Conservation (phyloP, 2,888 invertebrate species). For the Polydrusus tereticollis region DNA sequence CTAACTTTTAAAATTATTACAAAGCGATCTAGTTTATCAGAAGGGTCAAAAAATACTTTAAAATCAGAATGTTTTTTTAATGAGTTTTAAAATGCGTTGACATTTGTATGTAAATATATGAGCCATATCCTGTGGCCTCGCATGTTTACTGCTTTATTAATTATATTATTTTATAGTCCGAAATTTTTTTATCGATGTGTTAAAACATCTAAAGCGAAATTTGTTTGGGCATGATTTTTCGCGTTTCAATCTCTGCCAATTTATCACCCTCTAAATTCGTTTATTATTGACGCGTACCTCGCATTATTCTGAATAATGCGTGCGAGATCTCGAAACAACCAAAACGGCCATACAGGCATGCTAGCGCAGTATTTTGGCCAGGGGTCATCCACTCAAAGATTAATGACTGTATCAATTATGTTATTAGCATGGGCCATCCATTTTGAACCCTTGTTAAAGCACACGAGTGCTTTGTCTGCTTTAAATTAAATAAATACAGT, state of each 20-base stretch:
- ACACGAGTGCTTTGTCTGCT: background rate
- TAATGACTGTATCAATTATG: slow-evolving; percentile 26
- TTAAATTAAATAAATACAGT: slow-evolving; percentile 1
- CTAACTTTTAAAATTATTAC: no score
- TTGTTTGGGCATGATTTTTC: background rate
- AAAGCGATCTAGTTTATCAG: no score
- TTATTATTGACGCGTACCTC: slow-evolving; percentile 7
- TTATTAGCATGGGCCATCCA: slow-evolving; percentile 13
- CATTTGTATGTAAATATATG: no score
- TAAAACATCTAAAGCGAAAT: no score
- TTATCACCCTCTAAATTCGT: background rate
- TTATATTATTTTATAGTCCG: no score
- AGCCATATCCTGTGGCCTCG: no score
- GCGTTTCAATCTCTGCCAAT: background rate
- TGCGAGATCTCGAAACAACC: background rate
- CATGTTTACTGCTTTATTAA: no score
- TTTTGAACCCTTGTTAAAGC: slow-evolving; percentile 15
- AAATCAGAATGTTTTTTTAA: no score
- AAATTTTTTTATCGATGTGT: no score
- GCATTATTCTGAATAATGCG: slow-evolving; percentile 18
- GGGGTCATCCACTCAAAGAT: slow-evolving; percentile 13
- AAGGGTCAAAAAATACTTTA: no score
- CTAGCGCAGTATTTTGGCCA: slow-evolving; percentile 5
- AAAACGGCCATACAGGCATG: slow-evolving; percentile 11
- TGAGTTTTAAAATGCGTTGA: no score